Evolutionary conservation across 2,113 vertebrate species (phyloP).

Genomic region (Charadrius vociferus): DNA sequence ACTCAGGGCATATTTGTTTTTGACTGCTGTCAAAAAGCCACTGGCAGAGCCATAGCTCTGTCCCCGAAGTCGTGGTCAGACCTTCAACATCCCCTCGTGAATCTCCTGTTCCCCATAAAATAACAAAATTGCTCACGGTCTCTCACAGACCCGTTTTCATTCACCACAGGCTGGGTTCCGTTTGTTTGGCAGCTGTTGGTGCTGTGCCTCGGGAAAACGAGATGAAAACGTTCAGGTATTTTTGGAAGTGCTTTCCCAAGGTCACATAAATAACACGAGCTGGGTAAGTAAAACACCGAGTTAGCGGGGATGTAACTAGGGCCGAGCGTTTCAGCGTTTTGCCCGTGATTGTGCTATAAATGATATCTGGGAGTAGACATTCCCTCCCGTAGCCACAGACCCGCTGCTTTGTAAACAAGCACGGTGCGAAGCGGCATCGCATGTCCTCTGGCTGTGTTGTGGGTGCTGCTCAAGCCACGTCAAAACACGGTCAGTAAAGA

Average conservation of each 20-base stretch:
- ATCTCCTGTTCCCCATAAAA: neutral
- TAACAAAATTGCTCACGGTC: neutral
- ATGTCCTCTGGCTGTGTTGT: neutral
- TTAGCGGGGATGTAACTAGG: neutral
- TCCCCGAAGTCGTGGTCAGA: neutral
- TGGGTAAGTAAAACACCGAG: neutral
- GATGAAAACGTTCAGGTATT: neutral
- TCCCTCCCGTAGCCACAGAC: neutral
- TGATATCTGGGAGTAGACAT: neutral
- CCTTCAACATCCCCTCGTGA: neutral
- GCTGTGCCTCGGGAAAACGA: neutral
- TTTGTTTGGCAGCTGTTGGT: neutral
- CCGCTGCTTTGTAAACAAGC: neutral
- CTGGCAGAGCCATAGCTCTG: rapidly evolving
- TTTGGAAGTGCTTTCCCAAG: neutral
- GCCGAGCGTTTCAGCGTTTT: neutral
- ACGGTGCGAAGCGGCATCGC: rapidly evolving
- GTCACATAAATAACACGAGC: neutral
- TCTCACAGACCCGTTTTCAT: neutral
- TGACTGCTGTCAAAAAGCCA: neutral
- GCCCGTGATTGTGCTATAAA: neutral
- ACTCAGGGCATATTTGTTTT: neutral
- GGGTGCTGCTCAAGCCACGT: neutral
- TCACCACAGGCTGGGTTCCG: neutral
- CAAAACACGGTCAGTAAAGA: neutral